Evolutionary conservation across 2,797 vertebrate species (phyloP).

Genomic region (Cephalopachus bancanus): DNA sequence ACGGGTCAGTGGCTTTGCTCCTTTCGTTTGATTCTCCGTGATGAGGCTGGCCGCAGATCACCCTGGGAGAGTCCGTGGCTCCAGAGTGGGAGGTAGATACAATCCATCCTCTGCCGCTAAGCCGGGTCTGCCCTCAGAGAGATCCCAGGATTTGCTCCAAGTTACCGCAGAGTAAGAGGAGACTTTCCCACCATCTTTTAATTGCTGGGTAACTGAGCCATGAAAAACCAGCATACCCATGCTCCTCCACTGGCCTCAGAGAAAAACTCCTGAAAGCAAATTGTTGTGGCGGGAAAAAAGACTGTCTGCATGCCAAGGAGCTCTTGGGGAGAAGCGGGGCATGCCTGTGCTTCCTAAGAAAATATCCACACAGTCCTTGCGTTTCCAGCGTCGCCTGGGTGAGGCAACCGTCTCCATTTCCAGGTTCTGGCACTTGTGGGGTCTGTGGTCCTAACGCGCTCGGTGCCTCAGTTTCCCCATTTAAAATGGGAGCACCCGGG

Average conservation of each 20-base stretch:
- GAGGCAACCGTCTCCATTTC: neutral
- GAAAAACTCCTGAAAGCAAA: constrained; percentile 47
- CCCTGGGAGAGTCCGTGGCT: neutral
- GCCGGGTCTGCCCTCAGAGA: neutral
- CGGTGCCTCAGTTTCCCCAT: neutral
- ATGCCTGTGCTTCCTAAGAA: rapidly evolving
- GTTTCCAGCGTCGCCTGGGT: rapidly evolving
- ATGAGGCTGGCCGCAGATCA: neutral
- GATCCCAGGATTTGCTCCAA: neutral
- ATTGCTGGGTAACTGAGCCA: constrained; percentile 39
- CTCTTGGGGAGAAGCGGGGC: neutral
- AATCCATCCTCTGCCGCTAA: rapidly evolving
- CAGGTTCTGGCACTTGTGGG: neutral
- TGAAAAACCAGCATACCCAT: neutral
- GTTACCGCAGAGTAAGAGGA: neutral
- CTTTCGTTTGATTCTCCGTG: neutral
- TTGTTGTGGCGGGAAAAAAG: neutral
- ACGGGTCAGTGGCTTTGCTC: neutral
- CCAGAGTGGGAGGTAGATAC: rapidly evolving
- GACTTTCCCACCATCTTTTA: constrained; percentile 26
- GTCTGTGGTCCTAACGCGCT: neutral
- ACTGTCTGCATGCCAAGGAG: neutral
- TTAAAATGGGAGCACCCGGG: neutral
- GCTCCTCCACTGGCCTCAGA: neutral
- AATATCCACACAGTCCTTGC: rapidly evolving